Conservation (phyloP, 2,113 vertebrate genomes). For the Percina caprodes region DNA sequence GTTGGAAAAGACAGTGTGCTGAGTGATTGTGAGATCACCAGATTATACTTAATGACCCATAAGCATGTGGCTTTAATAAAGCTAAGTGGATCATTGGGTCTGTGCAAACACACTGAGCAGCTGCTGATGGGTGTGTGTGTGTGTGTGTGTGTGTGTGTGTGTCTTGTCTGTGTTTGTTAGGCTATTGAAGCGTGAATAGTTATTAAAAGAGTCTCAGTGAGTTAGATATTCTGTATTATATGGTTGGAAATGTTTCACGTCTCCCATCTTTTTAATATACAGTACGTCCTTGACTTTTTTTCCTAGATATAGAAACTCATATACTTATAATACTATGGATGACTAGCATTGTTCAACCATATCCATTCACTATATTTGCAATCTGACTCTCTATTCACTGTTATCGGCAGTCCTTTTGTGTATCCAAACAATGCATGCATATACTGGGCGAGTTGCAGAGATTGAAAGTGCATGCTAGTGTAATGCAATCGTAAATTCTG, state of each 20-base stretch:
- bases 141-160: slow-evolving; percentile 6
- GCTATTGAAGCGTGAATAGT: background rate
- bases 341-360: background rate
- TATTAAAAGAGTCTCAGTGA: background rate
- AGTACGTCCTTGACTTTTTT: background rate
- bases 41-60: slow-evolving; percentile 49
- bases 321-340: background rate
- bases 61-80: slow-evolving; percentile 58
- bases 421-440: background rate
- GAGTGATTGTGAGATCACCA: slow-evolving; percentile 51
- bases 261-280: no score
- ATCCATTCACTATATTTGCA: background rate
- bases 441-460: background rate
- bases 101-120: slow-evolving; percentile 38
- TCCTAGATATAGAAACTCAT: background rate
- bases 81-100: slow-evolving; percentile 24
- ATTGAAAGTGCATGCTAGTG: background rate
- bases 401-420: background rate
- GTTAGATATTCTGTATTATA: background rate
- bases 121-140: slow-evolving; percentile 7
- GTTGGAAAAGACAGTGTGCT: slow-evolving; percentile 4
- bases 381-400: background rate
- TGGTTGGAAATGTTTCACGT: background rate
- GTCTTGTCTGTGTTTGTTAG: background rate
- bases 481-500: background rate